These are phyloP conservation scores for Samia ricini DNA, from an alignment of 1,140 invertebrate species.

Conservation along the genomic window DNA sequence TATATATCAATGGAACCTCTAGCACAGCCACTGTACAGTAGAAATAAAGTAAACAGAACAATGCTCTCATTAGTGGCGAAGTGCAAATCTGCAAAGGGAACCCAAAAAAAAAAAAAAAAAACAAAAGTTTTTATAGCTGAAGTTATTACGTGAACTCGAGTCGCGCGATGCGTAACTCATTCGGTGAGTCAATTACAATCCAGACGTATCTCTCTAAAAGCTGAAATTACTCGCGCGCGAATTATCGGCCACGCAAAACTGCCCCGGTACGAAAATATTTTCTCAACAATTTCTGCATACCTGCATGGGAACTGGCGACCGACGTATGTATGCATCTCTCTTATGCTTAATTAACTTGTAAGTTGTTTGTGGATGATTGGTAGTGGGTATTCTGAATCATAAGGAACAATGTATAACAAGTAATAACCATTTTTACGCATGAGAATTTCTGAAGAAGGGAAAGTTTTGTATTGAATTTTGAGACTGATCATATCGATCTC, in stretches of 20 bases:
- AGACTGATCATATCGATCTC: too few species aligned
- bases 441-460: not conserved
- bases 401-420: not conserved
- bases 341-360: constrained; percentile 14
- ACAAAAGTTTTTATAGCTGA: not conserved
- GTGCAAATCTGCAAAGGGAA: not conserved
- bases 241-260: constrained; percentile 54
- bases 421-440: not conserved
- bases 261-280: constrained; percentile 39
- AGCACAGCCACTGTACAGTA: too few species aligned
- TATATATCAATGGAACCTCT: too few species aligned
- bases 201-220: constrained; percentile 50
- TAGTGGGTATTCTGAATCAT: constrained; percentile 3
- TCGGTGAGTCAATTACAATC: constrained; percentile 29
- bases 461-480: not conserved
- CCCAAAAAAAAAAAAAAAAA: not conserved
- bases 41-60: too few species aligned
- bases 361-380: constrained; percentile 7
- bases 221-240: constrained; percentile 44
- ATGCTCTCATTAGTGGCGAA: not conserved
- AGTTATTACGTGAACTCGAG: not conserved
- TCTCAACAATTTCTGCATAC: constrained; percentile 71
- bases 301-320: constrained; percentile 59
- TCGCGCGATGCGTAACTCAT: constrained; percentile 7
- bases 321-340: constrained; percentile 30